Evolutionary conservation across 2,113 vertebrate species (phyloP).

Genomic region (Pleuronectes platessa): DNA sequence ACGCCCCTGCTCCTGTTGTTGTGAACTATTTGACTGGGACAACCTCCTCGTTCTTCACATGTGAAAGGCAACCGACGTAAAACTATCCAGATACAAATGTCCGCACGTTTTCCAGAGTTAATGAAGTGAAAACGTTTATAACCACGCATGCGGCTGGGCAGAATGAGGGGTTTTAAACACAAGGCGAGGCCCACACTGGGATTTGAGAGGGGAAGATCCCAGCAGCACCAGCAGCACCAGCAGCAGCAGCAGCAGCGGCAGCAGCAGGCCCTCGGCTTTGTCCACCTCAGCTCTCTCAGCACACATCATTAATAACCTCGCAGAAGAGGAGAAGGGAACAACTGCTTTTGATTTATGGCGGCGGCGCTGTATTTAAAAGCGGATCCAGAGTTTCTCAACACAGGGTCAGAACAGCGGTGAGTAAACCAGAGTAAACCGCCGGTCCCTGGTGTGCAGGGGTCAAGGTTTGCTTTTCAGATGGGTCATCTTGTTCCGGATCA

Average conservation of each 20-base stretch:
- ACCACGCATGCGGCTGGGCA: not conserved
- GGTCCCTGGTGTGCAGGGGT: slow-evolving; percentile 52
- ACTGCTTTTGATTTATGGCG: slow-evolving; percentile 77
- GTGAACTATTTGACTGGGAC: too few relatives aligned
- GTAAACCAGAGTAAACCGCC: slow-evolving; percentile 39
- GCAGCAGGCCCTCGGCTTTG: slow-evolving; percentile 61
- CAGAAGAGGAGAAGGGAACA: slow-evolving; percentile 52
- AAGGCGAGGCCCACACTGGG: slow-evolving; percentile 27
- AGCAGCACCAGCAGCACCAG: slow-evolving; percentile 52
- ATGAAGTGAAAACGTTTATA: too few relatives aligned
- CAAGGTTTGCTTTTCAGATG: slow-evolving; percentile 69
- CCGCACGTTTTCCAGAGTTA: too few relatives aligned
- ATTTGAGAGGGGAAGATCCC: slow-evolving; percentile 51
- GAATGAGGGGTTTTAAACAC: slow-evolving; percentile 56
- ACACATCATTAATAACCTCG: slow-evolving; percentile 77
- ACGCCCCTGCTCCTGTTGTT: too few relatives aligned
- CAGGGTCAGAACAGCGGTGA: slow-evolving; percentile 21
- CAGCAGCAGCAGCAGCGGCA: slow-evolving; percentile 55
- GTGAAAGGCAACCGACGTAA: too few relatives aligned
- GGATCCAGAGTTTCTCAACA: slow-evolving; percentile 40
- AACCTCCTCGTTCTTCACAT: too few relatives aligned
- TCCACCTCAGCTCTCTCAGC: slow-evolving; percentile 65
- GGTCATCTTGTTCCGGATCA: slow-evolving; percentile 46
- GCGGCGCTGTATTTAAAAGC: slow-evolving; percentile 50
- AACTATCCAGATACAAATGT: too few relatives aligned